phyloP scores from a whole-genome alignment of 2,113 vertebrate species.

The Hippolais icterina region DNA sequence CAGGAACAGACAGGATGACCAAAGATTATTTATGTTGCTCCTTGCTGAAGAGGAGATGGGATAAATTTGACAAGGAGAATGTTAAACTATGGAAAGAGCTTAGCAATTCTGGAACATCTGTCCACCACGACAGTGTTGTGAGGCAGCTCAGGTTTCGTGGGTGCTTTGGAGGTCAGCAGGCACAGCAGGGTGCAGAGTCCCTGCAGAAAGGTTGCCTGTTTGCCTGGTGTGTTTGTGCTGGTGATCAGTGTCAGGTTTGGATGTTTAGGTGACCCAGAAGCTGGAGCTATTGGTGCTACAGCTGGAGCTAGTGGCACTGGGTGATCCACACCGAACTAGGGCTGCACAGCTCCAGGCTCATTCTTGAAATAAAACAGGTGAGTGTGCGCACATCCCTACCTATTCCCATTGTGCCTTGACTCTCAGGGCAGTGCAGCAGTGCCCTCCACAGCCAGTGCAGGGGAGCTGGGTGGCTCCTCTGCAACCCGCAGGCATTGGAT shows the following conservation, averaged over 20 bases:
- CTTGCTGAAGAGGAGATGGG: neutral
- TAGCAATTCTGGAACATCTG: neutral
- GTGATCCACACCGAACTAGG: neutral
- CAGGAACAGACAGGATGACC: neutral
- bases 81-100: slow-evolving; percentile 13
- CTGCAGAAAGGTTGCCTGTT: neutral
- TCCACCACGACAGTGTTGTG: neutral
- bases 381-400: neutral
- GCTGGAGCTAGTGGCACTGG: neutral
- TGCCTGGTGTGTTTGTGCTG: neutral
- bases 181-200: neutral
- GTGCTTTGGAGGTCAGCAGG: neutral
- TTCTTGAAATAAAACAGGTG: neutral
- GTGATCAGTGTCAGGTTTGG: neutral
- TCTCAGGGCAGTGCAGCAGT: neutral
- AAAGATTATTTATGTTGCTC: neutral
- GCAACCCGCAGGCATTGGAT: neutral
- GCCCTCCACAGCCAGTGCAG: neutral
- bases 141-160: neutral
- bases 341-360: neutral
- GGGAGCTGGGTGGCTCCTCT: neutral
- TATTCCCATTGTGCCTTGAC: neutral
- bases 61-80: neutral
- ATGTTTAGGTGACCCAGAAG: neutral
- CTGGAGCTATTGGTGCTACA: neutral